Conservation (phyloP, 2,113 vertebrate genomes). For the Dipodomys spectabilis region DNA sequence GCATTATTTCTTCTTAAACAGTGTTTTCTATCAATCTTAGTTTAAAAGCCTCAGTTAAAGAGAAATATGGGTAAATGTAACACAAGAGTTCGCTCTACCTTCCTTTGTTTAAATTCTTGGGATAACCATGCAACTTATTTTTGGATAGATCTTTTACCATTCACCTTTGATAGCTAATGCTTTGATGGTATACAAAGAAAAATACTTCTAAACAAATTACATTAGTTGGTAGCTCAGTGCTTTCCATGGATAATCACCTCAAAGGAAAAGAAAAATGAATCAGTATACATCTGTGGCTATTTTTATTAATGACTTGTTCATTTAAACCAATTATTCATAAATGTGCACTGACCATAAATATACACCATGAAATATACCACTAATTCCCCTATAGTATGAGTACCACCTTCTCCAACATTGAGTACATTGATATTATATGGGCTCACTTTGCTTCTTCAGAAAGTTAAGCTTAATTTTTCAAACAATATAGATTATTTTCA, state of each 20-base stretch:
- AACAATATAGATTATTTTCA: constrained; percentile 64
- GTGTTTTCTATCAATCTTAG: constrained; percentile 86
- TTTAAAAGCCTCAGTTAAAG: constrained; percentile 84
- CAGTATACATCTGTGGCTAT: constrained; percentile 80
- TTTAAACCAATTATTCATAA: constrained; percentile 83
- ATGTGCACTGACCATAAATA: constrained; percentile 81
- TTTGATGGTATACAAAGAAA: constrained; percentile 80
- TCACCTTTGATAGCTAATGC: constrained; percentile 78
- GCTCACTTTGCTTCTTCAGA: neutral
- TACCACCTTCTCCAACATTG: constrained; percentile 78
- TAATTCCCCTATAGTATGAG: constrained; percentile 83
- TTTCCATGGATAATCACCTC: constrained; percentile 78
- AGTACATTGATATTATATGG: constrained; percentile 69
- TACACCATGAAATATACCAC: constrained; percentile 81
- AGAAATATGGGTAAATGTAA: constrained; percentile 78
- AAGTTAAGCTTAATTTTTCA: constrained; percentile 60
- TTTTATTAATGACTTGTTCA: constrained; percentile 85
- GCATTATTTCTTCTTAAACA: constrained; percentile 86
- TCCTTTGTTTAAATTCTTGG: constrained; percentile 80
- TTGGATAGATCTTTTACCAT: constrained; percentile 74
- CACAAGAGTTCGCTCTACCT: constrained; percentile 70
- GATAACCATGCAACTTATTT: constrained; percentile 68
- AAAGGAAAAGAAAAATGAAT: constrained; percentile 73
- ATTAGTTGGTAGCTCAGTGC: constrained; percentile 84
- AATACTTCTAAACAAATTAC: constrained; percentile 86